Evolutionary conservation across 2,113 vertebrate species (phyloP).

Genomic region (Gasterosteus nipponicus): DNA sequence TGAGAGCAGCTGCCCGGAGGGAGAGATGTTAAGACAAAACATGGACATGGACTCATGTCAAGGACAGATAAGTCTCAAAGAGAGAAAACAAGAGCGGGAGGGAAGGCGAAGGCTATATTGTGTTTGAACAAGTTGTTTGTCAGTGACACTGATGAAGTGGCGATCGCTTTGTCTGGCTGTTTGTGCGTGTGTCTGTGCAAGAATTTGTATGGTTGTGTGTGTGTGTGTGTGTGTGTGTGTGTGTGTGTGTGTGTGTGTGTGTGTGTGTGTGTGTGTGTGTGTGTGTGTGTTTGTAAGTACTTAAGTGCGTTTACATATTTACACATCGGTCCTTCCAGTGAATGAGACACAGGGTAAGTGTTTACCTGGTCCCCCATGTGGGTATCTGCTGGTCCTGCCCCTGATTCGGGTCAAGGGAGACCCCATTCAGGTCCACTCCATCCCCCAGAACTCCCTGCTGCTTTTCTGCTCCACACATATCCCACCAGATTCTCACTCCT

Average conservation of each 20-base stretch:
- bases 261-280: conserved; percentile 4
- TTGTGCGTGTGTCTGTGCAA: neutral
- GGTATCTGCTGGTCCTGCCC: conserved; percentile 61
- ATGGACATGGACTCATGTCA: conserved; percentile 26
- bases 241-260: conserved; percentile 4
- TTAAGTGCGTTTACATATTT: conserved; percentile 42
- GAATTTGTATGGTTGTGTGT: conserved; percentile 20
- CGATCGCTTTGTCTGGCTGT: conserved; percentile 12
- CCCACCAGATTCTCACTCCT: conserved; percentile 66
- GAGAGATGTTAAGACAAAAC: conserved; percentile 58
- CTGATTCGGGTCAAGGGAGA: conserved; percentile 70
- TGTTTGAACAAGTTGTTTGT: conserved; percentile 54
- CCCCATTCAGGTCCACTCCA: conserved; percentile 70
- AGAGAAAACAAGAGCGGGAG: conserved; percentile 18
- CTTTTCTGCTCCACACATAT: conserved; percentile 56
- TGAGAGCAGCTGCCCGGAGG: conserved; percentile 51
- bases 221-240: neutral
- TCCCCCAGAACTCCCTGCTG: conserved; percentile 74
- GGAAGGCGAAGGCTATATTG: conserved; percentile 52
- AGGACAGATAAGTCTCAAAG: conserved; percentile 67
- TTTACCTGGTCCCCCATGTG: conserved; percentile 35
- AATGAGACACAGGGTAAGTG: conserved; percentile 6
- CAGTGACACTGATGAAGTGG: conserved; percentile 36
- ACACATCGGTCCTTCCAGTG: conserved; percentile 8
- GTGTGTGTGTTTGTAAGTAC: conserved; percentile 5